phyloP scores from a whole-genome alignment of 1,140 invertebrate species.

The Drosophila sechellia region DNA sequence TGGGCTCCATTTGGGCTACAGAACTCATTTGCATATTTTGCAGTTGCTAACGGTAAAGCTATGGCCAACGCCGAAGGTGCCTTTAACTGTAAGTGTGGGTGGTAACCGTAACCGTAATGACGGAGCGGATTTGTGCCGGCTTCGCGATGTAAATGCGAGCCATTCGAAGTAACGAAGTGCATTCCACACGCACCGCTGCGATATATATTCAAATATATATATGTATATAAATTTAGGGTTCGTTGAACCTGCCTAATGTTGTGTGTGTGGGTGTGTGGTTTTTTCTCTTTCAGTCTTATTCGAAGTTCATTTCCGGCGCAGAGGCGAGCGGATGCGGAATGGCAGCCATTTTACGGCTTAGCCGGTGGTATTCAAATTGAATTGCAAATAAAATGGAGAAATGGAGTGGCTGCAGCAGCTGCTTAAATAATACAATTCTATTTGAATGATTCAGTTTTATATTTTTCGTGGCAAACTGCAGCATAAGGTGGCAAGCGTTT shows the following conservation, averaged over 20 bases:
- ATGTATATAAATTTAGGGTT: slow-evolving; percentile 23
- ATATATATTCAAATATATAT: slow-evolving; percentile 19
- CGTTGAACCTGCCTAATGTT: slow-evolving; percentile 33
- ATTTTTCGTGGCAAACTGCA: slow-evolving; percentile 2
- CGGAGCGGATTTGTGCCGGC: slow-evolving; percentile 15
- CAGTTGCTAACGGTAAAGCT: slow-evolving; percentile 21
- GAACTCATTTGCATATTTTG: slow-evolving; percentile 58
- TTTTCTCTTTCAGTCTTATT: not conserved
- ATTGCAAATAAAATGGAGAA: slow-evolving; percentile 42
- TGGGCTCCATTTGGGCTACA: not conserved
- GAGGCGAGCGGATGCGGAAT: slow-evolving; percentile 2
- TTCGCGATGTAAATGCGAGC: slow-evolving; percentile 65
- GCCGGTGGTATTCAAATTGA: slow-evolving; percentile 52
- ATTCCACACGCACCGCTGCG: slow-evolving; percentile 35
- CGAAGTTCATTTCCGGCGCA: slow-evolving; percentile 54
- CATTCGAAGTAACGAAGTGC: slow-evolving; percentile 64
- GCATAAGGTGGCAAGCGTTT: not conserved
- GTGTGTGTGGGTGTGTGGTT: too few species aligned
- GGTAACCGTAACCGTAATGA: slow-evolving; percentile 13
- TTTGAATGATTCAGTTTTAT: slow-evolving; percentile 15
- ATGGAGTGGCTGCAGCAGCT: slow-evolving; percentile 30
- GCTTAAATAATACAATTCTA: slow-evolving; percentile 47
- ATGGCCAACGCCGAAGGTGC: slow-evolving; percentile 13
- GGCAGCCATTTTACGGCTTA: slow-evolving; percentile 27
- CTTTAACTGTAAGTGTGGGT: slow-evolving; percentile 21